These are phyloP conservation scores for Mythimna albipuncta DNA, from an alignment of 2,888 invertebrate genomes.

Conservation along the genomic window DNA sequence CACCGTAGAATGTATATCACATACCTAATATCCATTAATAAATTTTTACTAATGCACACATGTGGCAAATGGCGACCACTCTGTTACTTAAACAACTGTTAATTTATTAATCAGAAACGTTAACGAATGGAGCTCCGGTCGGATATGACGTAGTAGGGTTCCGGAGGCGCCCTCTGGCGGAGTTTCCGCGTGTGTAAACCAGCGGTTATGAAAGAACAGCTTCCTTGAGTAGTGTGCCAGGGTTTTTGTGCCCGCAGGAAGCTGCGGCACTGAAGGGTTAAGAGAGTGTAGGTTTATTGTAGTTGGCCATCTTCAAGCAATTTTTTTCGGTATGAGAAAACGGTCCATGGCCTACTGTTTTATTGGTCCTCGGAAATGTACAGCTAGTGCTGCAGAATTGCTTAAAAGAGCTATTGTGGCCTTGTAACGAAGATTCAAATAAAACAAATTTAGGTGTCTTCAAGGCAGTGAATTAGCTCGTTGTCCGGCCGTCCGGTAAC, in stretches of 20 bases:
- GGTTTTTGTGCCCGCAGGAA: slow-evolving; percentile 8
- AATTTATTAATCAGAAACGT: slow-evolving; percentile 29
- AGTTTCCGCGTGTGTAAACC: slow-evolving; percentile 12
- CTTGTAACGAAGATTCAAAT: too few species aligned
- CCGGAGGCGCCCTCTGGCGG: slow-evolving; percentile 26
- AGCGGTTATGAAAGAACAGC: slow-evolving; percentile 31
- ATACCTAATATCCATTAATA: too few species aligned
- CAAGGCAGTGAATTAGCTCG: too few species aligned
- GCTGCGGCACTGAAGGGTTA: neutral
- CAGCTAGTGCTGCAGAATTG: too few species aligned
- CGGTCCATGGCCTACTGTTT: too few species aligned
- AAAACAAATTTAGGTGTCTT: too few species aligned
- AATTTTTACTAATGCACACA: too few species aligned
- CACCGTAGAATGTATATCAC: too few species aligned
- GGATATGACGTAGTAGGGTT: slow-evolving; percentile 26
- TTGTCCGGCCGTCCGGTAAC: too few species aligned
- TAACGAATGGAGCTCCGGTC: slow-evolving; percentile 10
- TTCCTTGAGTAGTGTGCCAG: slow-evolving; percentile 8
- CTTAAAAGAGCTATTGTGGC: too few species aligned
- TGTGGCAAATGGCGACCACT: too few species aligned
- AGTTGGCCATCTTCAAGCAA: neutral
- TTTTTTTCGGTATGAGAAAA: neutral
- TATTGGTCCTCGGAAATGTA: too few species aligned
- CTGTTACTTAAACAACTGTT: slow-evolving; percentile 4
- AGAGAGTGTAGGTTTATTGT: neutral